phyloP scores from a whole-genome alignment of 2,888 invertebrate genomes.

The Lasioglossum oenotherae region DNA sequence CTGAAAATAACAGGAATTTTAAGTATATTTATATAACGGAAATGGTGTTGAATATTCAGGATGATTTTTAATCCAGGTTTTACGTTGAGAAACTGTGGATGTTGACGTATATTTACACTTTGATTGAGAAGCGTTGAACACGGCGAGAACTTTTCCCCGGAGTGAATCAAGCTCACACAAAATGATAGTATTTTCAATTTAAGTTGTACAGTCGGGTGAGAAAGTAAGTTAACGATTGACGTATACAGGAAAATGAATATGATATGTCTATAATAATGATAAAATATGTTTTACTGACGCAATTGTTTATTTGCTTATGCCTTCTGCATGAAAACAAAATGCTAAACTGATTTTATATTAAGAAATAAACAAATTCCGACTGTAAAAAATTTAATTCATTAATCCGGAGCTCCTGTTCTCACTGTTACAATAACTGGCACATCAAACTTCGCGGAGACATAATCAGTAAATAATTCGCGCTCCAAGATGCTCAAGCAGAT shows the following conservation, averaged over 20 bases:
- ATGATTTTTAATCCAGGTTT: neutral
- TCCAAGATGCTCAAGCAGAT: neutral
- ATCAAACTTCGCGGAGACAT: neutral
- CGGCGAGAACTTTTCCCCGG: neutral
- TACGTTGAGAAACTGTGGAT: neutral
- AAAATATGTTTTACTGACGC: too few relatives aligned
- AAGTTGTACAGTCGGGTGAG: too few relatives aligned
- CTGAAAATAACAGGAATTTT: constrained; percentile 13
- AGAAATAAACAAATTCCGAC: too few relatives aligned
- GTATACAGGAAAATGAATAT: too few relatives aligned
- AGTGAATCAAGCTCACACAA: neutral
- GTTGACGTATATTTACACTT: neutral
- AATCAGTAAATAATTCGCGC: neutral
- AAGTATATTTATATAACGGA: neutral
- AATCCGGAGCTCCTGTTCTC: neutral
- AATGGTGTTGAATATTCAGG: neutral
- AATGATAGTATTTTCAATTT: too few relatives aligned
- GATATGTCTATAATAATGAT: too few relatives aligned
- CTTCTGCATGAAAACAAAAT: too few relatives aligned
- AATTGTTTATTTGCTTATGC: too few relatives aligned
- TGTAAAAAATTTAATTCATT: neutral
- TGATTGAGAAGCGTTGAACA: neutral
- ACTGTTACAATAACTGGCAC: too few relatives aligned
- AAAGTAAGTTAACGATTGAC: too few relatives aligned
- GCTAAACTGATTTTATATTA: too few relatives aligned